Evolutionary conservation across 2,888 invertebrate species (phyloP).

Genomic region (Polydrusus cervinus): DNA sequence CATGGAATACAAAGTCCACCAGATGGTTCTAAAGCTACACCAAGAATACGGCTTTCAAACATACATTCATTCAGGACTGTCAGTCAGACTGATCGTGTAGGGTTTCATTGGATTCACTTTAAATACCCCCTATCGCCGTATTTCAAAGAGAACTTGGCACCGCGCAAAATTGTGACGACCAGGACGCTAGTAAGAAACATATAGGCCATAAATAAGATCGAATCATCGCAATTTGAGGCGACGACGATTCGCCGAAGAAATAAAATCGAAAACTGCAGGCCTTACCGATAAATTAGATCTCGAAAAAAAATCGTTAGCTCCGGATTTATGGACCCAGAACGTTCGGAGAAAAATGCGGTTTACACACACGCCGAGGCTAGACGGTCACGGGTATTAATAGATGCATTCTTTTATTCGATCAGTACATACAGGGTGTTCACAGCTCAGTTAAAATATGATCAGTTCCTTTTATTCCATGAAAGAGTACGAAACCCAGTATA

Average conservation of each 20-base stretch:
- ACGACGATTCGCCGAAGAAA: slow-evolving; percentile 43
- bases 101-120: too few species aligned
- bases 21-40: too few species aligned
- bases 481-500: too few species aligned
- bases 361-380: slow-evolving; percentile 50
- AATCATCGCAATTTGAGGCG: slow-evolving; percentile 38
- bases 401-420: slow-evolving; percentile 45
- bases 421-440: slow-evolving; percentile 28
- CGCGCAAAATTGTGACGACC: too few species aligned
- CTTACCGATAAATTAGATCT: slow-evolving; percentile 32
- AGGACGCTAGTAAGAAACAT: neutral
- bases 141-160: too few species aligned
- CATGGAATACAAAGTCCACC: too few species aligned
- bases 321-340: slow-evolving; percentile 41
- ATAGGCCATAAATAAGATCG: slow-evolving; percentile 38
- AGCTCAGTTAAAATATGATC: too few species aligned
- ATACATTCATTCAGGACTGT: too few species aligned
- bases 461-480: too few species aligned
- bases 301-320: slow-evolving; percentile 40
- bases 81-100: too few species aligned
- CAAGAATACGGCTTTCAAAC: too few species aligned
- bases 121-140: too few species aligned
- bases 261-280: slow-evolving; percentile 44
- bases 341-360: slow-evolving; percentile 36
- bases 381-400: slow-evolving; percentile 49